Percentiles rank a stretch among this genome's conserved stretches.
phyloP scores from a whole-genome alignment of 2,888 invertebrate genomes.

The Acleris emargana region DNA sequence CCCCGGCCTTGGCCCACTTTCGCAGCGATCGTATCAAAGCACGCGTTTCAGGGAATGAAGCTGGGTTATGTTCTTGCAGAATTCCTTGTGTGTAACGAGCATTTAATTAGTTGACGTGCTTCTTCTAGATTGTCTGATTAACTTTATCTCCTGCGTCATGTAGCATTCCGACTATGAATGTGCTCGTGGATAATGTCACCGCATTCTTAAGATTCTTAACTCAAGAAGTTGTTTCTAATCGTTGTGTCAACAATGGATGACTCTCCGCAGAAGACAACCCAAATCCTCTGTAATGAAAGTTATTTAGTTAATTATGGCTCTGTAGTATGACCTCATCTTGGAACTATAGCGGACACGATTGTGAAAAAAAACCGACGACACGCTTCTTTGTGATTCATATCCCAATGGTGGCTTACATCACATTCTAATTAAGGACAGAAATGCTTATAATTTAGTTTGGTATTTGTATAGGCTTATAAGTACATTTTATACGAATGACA shows the following conservation, averaged over 20 bases:
- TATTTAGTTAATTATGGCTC: not conserved
- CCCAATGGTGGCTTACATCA: conserved; percentile 1
- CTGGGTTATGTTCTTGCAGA: not conserved
- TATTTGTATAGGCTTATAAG: not conserved
- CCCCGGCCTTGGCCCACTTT: conserved; percentile 28
- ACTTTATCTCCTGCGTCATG: conserved; percentile 20
- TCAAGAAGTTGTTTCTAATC: not conserved
- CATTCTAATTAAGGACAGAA: conserved; percentile 8
- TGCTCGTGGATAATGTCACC: too few species aligned
- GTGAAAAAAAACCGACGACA: not conserved
- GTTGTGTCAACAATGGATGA: conserved; percentile 1
- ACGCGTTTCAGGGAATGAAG: not conserved
- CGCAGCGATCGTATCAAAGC: conserved; percentile 4
- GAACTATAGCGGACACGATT: not conserved
- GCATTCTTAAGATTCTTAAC: conserved; percentile 1
- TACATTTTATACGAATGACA: not conserved
- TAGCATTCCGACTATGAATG: not conserved
- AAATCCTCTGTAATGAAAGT: conserved; percentile 6
- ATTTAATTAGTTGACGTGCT: conserved; percentile 7
- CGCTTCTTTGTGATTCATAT: conserved; percentile 6
- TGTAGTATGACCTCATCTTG: conserved; percentile 9
- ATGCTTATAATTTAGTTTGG: not conserved
- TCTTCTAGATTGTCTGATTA: conserved; percentile 18
- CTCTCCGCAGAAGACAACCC: too few species aligned
- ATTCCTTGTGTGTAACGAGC: conserved; percentile 8